Base-by-base conservation (phyloP, 2,888 invertebrate species). In the Pimpla rufipes region DNA sequence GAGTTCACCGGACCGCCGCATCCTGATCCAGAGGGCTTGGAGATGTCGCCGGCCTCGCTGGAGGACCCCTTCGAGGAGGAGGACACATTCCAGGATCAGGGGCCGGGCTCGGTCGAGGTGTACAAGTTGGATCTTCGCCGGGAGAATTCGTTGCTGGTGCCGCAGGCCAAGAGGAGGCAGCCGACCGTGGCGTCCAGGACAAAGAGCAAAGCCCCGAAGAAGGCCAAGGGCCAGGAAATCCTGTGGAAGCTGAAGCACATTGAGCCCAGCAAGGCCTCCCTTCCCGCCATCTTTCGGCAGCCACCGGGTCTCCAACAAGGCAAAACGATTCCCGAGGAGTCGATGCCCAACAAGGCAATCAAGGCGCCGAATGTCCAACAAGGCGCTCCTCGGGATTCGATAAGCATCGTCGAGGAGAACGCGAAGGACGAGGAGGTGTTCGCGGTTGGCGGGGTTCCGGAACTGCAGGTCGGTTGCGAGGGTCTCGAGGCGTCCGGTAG, bases 381-480 rank as follows among this genome's bases (percentile, higher is more conserved):
- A n/a, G n/a, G n/a, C n/a, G n/a, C n/a, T n/a, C n/a, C n/a, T n/a
- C n/a, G n/a, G n/a, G n/a, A n/a, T n/a, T n/a, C n/a, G n/a, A n/a
- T n/a, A n/a, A n/a, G 29, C 13, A 80, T 40, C 23, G 68, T 62
- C 16, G 50, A 70, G 13, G 66, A 76, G 40, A 45, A 55, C 10
- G 73, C 23, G n/a, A 79, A 81, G 55, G 79, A 83, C 35, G 84
- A 84, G 35, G 84, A 84, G 40, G 50, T 70, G 3, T 90, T 90
- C 62, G 86, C 87, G 3, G 70, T 87, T 3, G 90, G 89, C 2
- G 90, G 88, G 5, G 91, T 91, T n/a, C 90, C 92, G 10, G 91
- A 91, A 80, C 83, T 91, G 42, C 91, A 92, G 77, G 90, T 91
- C 50, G 90, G 89, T 37, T 91, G 91, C 81, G 90, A 90, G 55